phyloP scores from a whole-genome alignment of 2,888 invertebrate genomes.

The Melieria omissa region DNA sequence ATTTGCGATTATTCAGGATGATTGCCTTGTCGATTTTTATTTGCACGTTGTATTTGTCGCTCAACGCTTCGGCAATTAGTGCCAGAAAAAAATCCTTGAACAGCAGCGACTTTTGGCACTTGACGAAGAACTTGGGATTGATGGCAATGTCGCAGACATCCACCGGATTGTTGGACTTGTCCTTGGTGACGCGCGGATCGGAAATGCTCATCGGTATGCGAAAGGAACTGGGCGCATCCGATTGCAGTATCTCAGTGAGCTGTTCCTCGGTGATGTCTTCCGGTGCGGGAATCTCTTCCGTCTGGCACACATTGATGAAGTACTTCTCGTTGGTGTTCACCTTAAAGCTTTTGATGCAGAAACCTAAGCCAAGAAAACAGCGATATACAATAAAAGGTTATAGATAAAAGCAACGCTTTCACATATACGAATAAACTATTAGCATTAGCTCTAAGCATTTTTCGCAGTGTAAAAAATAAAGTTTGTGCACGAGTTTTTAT shows the following conservation, averaged over 20 bases:
- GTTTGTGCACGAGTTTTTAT: too few relatives aligned
- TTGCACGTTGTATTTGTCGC: slow-evolving; percentile 81
- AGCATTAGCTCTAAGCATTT: too few relatives aligned
- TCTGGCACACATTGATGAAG: slow-evolving; percentile 88
- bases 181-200: slow-evolving; percentile 79
- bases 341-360: slow-evolving; percentile 81
- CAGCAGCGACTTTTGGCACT: slow-evolving; percentile 76
- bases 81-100: slow-evolving; percentile 85
- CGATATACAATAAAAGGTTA: too few relatives aligned
- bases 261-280: slow-evolving; percentile 78
- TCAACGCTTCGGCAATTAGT: slow-evolving; percentile 81
- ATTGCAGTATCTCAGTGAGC: slow-evolving; percentile 74
- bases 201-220: slow-evolving; percentile 93
- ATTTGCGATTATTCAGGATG: slow-evolving; percentile 78
- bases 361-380: slow-evolving; percentile 68
- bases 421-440: too few relatives aligned
- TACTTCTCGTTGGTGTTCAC: slow-evolving; percentile 76
- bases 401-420: too few relatives aligned
- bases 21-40: slow-evolving; percentile 75
- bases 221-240: slow-evolving; percentile 77
- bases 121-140: slow-evolving; percentile 80
- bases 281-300: slow-evolving; percentile 80
- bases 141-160: slow-evolving; percentile 87
- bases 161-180: slow-evolving; percentile 80
- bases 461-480: too few relatives aligned